These are phyloP conservation scores for Drosophila lutescens DNA, from an alignment of 2,888 invertebrate species.

Conservation along the genomic window DNA sequence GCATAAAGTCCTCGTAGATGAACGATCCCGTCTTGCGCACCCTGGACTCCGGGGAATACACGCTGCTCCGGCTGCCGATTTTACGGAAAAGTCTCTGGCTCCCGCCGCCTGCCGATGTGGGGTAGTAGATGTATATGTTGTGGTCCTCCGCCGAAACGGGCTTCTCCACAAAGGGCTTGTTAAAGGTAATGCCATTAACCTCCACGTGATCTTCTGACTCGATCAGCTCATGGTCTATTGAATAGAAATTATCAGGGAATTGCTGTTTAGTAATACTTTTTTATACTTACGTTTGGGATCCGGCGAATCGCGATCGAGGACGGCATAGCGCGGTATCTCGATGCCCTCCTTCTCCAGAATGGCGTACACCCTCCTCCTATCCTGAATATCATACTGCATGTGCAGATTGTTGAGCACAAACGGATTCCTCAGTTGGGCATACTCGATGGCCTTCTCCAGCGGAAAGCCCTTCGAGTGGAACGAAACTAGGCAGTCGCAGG, in stretches of 20 bases:
- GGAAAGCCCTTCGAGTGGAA: slow-evolving; percentile 99
- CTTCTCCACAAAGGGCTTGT: slow-evolving; percentile 99
- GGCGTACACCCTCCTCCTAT: slow-evolving; percentile 96
- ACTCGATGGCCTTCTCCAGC: slow-evolving; percentile 98
- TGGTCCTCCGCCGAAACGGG: slow-evolving; percentile 99
- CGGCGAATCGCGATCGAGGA: slow-evolving; percentile 96
- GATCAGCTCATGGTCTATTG: slow-evolving; percentile 93
- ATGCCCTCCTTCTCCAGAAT: slow-evolving; percentile 97
- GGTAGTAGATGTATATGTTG: slow-evolving; percentile 99
- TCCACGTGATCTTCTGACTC: slow-evolving; percentile 99
- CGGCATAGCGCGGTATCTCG: slow-evolving; percentile 98
- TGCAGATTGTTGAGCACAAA: slow-evolving; percentile 99
- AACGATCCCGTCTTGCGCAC: slow-evolving; percentile 98
- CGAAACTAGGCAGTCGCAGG: slow-evolving; percentile 98
- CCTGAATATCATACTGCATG: slow-evolving; percentile 99
- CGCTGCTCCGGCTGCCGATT: slow-evolving; percentile 99
- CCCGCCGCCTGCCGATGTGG: slow-evolving; percentile 98
- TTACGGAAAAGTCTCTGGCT: slow-evolving; percentile 99
- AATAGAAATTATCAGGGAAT: background rate
- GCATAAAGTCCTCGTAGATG: slow-evolving; percentile 99
- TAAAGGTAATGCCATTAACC: slow-evolving; percentile 97
- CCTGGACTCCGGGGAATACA: slow-evolving; percentile 98
- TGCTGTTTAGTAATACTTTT: no score
- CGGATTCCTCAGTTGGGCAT: slow-evolving; percentile 96
- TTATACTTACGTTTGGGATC: slow-evolving; percentile 92